Conservation (phyloP, 1,140 invertebrate species). For the Helicoverpa armigera region DNA sequence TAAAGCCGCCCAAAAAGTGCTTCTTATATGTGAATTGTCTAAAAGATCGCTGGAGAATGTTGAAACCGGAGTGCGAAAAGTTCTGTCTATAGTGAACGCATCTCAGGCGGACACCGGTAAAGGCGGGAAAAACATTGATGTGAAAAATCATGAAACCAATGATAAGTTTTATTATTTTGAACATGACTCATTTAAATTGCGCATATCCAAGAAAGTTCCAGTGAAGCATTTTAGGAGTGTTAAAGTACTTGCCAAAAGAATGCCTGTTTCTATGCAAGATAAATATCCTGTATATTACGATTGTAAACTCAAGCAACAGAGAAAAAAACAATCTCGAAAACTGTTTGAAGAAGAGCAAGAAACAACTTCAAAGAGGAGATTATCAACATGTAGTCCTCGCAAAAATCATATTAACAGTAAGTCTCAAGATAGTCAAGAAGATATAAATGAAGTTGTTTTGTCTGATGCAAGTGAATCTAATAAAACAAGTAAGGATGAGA, state of each 20-base stretch:
- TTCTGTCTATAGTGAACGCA: constrained; percentile 62
- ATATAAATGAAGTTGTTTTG: neutral
- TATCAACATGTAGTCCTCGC: neutral
- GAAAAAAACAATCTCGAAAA: constrained; percentile 46
- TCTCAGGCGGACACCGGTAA: constrained; percentile 53
- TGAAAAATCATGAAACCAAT: constrained; percentile 32
- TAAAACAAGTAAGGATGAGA: neutral
- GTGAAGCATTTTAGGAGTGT: constrained; percentile 75
- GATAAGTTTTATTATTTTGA: constrained; percentile 68
- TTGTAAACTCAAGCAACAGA: constrained; percentile 69
- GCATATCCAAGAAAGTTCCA: constrained; percentile 69
- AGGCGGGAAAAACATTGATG: constrained; percentile 58
- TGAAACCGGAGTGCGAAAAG: constrained; percentile 73
- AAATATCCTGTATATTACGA: constrained; percentile 77
- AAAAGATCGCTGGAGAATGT: constrained; percentile 82
- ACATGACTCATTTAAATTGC: constrained; percentile 66
- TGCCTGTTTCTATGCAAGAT: constrained; percentile 64
- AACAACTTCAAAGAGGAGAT: neutral
- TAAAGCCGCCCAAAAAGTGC: constrained; percentile 77
- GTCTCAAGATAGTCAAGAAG: neutral
- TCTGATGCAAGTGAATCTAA: constrained; percentile 21
- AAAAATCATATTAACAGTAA: constrained; percentile 1
- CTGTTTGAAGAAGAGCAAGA: neutral
- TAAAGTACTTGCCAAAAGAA: constrained; percentile 67
- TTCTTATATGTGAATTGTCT: constrained; percentile 80